Evolutionary conservation across 2,113 vertebrate species (phyloP).

Genomic region (Crotalus helleri): DNA sequence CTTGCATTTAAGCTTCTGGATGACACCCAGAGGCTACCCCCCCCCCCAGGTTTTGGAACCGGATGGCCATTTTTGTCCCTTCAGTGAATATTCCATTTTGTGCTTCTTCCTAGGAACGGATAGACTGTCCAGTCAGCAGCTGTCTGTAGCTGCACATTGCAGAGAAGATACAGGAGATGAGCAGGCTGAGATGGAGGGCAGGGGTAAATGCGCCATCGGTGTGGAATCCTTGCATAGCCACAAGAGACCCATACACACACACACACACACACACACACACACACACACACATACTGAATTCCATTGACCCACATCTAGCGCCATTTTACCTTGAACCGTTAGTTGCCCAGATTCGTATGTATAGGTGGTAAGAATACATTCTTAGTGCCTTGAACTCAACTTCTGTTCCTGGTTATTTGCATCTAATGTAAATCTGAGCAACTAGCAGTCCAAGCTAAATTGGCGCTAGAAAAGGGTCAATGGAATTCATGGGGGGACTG

Average conservation of each 20-base stretch:
- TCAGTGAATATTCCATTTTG: neutral
- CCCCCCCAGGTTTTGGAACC: neutral
- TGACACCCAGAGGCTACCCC: neutral
- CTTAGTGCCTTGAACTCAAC: neutral
- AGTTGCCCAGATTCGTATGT: neutral
- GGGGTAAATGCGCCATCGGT: neutral
- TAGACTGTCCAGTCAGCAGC: neutral
- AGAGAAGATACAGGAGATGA: neutral
- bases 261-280: rapidly evolving
- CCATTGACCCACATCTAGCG: neutral
- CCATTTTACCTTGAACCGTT: neutral
- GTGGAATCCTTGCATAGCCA: neutral
- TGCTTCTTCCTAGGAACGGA: neutral
- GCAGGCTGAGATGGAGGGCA: neutral
- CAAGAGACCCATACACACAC: neutral
- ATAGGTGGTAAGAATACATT: neutral
- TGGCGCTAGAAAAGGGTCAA: neutral
- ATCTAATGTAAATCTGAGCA: neutral
- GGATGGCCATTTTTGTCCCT: neutral
- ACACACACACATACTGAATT: neutral
- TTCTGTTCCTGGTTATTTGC: neutral
- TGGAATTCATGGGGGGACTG: neutral
- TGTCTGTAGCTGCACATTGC: neutral
- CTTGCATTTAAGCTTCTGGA: neutral
- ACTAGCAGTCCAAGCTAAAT: neutral